Base-by-base conservation (phyloP, 2,113 vertebrate genomes). In the Sceloporus undulatus region DNA sequence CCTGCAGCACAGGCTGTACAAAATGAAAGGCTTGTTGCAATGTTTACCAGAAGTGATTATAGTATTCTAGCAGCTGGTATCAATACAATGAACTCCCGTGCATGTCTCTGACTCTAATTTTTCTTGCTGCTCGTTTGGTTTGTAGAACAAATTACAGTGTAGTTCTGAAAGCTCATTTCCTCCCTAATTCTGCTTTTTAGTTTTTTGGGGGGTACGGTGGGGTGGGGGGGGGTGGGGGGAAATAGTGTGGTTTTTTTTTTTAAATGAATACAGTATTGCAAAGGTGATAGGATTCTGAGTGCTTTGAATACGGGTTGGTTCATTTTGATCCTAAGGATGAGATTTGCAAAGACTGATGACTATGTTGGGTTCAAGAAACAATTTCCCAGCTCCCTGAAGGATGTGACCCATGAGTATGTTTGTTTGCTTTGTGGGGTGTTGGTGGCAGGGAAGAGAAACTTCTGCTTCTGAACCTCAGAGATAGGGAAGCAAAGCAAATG, bases 1-100 rank as follows among this genome's bases (percentile, higher is more conserved):
- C 82, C 83, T 86, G 52, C 65, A 42, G 48, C 75, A 18, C 8
- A 66, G 62, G 59, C 48, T 87, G 13, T 66, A 59, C 27, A 85
- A 84, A 93, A 56, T 52, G 85, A 89, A 86, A 84, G 27, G 1
- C 70, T 91, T 94, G 82, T 40, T 56, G 76, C 86, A 38, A 66
- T 90, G 83, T 56, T 82, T 88, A 56, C 81, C 27, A 42, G 19
- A 62, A 59, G 0, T 89, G 82, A 73, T 90, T 29, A 81, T 52
- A 79, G 54, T 65, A 68, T 87, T 91, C 34, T 88, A 82, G n/a
- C 70, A 84, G 27, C 40, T 90, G 70, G 0, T 87, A 93, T 91
- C 42, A 85, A 56, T 74, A 56, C 0, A 0, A 54, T 42, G 0
- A 76, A 13, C 74, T 76, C 84, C 66, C 65, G 90, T 70, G 21